phyloP scores from a whole-genome alignment of 2,797 vertebrate genomes.

The Sebastes flavidus region DNA sequence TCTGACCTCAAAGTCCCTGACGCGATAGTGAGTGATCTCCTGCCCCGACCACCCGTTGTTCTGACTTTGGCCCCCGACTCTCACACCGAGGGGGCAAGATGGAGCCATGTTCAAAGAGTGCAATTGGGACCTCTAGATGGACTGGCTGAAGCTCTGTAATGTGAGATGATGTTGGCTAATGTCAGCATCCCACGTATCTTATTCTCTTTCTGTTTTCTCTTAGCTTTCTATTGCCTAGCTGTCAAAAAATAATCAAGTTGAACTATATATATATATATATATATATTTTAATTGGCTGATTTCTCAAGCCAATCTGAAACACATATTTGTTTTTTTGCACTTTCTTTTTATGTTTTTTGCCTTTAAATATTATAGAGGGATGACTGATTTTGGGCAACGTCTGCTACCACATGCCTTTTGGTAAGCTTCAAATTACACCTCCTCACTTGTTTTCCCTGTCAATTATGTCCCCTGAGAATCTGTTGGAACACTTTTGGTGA shows the following conservation, averaged over 20 bases:
- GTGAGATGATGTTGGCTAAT: constrained; percentile 68
- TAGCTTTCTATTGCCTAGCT: constrained; percentile 60
- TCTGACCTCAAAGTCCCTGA: constrained; percentile 18
- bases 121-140: constrained; percentile 51
- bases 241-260: constrained; percentile 51
- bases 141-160: constrained; percentile 60
- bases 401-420: constrained; percentile 53
- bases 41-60: constrained; percentile 22
- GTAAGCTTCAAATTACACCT: constrained; percentile 44
- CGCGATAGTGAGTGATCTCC: constrained; percentile 39
- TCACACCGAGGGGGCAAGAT: constrained; percentile 41
- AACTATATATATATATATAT: constrained; percentile 32
- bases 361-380: constrained; percentile 64
- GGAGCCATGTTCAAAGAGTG: constrained; percentile 63
- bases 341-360: constrained; percentile 67
- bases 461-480: constrained; percentile 38
- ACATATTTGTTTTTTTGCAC: constrained; percentile 65
- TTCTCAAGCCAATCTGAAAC: constrained; percentile 67
- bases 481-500: constrained; percentile 59
- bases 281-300: constrained; percentile 58
- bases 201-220: constrained; percentile 38
- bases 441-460: constrained; percentile 13
- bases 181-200: constrained; percentile 62
- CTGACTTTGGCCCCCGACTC: constrained; percentile 41
- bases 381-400: constrained; percentile 71